A percentile compares a stretch with the other conserved stretches of the same genome.
Evolutionary conservation across 1,140 invertebrate species (phyloP).

Genomic region (Drosophila burlai): DNA sequence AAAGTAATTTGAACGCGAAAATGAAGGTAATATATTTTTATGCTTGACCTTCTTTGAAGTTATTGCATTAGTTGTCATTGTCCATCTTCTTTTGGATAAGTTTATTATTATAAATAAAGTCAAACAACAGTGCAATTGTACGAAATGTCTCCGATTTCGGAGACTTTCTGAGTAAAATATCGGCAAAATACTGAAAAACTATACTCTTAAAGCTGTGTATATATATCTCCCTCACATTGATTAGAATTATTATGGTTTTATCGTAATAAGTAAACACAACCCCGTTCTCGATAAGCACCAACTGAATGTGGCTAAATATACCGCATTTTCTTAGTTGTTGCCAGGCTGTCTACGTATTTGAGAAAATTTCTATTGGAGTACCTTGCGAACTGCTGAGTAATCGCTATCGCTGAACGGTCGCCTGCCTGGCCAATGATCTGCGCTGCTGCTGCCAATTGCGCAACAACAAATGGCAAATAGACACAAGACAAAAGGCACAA

Average conservation of each 20-base stretch:
- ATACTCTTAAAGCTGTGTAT: no score
- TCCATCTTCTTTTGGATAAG: not conserved
- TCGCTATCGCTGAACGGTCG: slow-evolving; percentile 16
- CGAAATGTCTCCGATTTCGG: not conserved
- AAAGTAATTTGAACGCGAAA: not conserved
- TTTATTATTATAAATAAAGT: not conserved
- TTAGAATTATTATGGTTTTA: not conserved
- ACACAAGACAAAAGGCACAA: slow-evolving; percentile 28
- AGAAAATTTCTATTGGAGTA: slow-evolving; percentile 28
- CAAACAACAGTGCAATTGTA: not conserved
- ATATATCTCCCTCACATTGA: no score
- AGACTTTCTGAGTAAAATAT: no score
- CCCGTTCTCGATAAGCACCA: not conserved
- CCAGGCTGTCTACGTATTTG: slow-evolving; percentile 45
- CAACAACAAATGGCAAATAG: slow-evolving; percentile 59
- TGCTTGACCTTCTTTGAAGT: not conserved
- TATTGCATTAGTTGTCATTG: not conserved
- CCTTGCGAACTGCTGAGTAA: slow-evolving; percentile 50
- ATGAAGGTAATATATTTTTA: slow-evolving; percentile 4
- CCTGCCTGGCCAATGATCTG: slow-evolving; percentile 66
- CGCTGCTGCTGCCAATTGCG: slow-evolving; percentile 52
- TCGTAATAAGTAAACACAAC: not conserved
- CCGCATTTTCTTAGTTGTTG: slow-evolving; percentile 28
- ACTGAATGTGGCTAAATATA: slow-evolving; percentile 16
- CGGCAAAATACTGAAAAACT: no score